Base-by-base conservation (phyloP, 2,113 vertebrate species). In the Gorsachius goisagi region DNA sequence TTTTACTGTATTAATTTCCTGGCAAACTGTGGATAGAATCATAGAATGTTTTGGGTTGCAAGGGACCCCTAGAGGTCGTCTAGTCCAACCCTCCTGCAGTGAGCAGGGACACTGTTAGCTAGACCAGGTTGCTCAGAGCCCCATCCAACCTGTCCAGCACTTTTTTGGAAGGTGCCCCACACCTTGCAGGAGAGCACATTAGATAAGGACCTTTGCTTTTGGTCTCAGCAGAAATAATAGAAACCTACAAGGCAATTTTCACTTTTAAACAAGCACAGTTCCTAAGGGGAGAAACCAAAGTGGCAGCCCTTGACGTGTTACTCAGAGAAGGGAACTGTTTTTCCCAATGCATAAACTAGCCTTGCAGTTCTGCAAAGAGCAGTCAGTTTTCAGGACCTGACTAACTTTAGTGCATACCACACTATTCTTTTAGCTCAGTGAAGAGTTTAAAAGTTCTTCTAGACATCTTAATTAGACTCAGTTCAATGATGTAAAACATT, bases 401-500 rank as follows among this genome's bases (percentile, higher is more conserved):
- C 55, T 93, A 75, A 94, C 78, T 93, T 90, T 85, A 93, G 23
- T 77, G 75, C 85, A 77, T 49, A 60, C 18, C 14, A 53, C 85
- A 69, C 80, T 92, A 62, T 97, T 93, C 78, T 83, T 95, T 86
- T 83, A 80, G 66, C 33, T 91, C 49, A 62, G 35, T 89, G 89
- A 94, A 94, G 37, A 84, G 67, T 85, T 85, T 75, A 88, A 83
- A 59, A 91, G 78, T 55, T 85, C 49, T 87, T 75, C 82, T 85
- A 77, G 91, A 91, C 63, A 71, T 80, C 88, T 94, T 95, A 91
- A 83, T 90, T 89, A 90, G 78, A 67, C 52, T 35, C 75, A 90
- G 85, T 62, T 95, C 91, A 96, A 63, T 93, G 90, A 83, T 86
- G 82, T 88, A 96, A 90, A 95, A 88, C 71, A 47, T 93, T 90